Evolutionary conservation across 2,888 invertebrate species (phyloP), one percentile per base, ranked within the genome.

Genomic region (Elysia crispata): DNA sequence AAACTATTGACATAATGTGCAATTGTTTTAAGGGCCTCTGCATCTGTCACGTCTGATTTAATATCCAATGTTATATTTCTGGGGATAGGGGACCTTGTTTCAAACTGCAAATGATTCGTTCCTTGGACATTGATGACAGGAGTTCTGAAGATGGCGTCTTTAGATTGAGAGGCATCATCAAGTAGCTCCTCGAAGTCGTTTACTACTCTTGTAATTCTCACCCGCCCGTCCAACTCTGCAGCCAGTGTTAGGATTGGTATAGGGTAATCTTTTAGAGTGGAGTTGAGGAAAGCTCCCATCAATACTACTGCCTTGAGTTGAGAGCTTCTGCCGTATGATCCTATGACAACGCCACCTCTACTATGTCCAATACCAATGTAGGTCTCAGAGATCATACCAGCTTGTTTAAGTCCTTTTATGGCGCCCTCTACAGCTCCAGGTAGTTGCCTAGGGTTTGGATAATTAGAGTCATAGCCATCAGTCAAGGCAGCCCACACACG

Each of bases 351-450:
- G 20, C 88, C 89, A 77, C 88, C 89, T 1, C 87, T 83, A 73
- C 89, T 87, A 76, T 89, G 89, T 25, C 87, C 89, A 8, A 88
- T 86, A 41, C 87, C 81, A 66, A 87, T 87, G 11, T 87, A 72
- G 31, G 84, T 83, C 49, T 85, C 79, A n/a, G 85, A 83, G 50
- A 81, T 83, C 76, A 87, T 85, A 20, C 88, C 89, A 3, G 69
- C 79, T 5, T 72, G 41, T n/a, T 77, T 73, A 23, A 89, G 82
- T 8, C 82, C 60, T 0, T 62, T 25, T 8, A 84, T 76, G 8
- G 87, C 86, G 31, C 82, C 80, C 8, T 76, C 60, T 3, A 89
- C 77, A 1, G 83, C 86, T 1, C 69, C 67, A 0, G 76, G 66
- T 15, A 88, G 81, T 73, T 88, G 83, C 3, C 86, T 31, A 1